Evolutionary conservation across 2,888 invertebrate genomes (phyloP).

Genomic region (Phania funesta): DNA sequence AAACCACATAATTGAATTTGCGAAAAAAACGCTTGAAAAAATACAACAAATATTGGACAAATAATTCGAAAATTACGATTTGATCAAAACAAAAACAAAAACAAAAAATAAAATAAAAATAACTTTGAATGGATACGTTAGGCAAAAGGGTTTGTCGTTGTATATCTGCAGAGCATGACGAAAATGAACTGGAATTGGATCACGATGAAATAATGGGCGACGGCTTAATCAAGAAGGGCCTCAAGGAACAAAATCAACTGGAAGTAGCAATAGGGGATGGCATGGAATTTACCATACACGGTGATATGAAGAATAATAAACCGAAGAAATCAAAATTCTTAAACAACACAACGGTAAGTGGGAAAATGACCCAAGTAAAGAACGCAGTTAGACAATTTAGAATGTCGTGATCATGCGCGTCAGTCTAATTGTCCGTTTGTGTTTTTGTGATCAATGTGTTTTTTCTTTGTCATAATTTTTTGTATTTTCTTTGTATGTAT

Average conservation of each 20-base stretch:
- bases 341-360: conserved; percentile 87
- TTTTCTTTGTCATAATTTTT: background rate
- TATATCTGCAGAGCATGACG: conserved; percentile 85
- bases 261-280: conserved; percentile 96
- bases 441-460: background rate
- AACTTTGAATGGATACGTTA: conserved; percentile 79
- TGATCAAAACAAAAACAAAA: conserved; percentile 63
- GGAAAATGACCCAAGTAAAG: background rate
- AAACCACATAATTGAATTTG: too few species aligned
- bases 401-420: background rate
- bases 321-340: conserved; percentile 90
- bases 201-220: conserved; percentile 89
- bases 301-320: conserved; percentile 91
- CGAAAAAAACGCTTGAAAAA: too few species aligned
- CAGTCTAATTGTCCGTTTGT: background rate
- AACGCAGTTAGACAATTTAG: background rate
- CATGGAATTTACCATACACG: conserved; percentile 96
- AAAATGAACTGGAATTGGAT: conserved; percentile 84
- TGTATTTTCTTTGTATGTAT: background rate
- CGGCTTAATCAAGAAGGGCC: conserved; percentile 91
- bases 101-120: conserved; percentile 48
- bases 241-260: conserved; percentile 92
- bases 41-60: conserved; percentile 19
- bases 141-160: conserved; percentile 83
- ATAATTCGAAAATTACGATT: conserved; percentile 37